Conservation (phyloP, 2,888 invertebrate genomes). For the Metopia argyrocephala region DNA sequence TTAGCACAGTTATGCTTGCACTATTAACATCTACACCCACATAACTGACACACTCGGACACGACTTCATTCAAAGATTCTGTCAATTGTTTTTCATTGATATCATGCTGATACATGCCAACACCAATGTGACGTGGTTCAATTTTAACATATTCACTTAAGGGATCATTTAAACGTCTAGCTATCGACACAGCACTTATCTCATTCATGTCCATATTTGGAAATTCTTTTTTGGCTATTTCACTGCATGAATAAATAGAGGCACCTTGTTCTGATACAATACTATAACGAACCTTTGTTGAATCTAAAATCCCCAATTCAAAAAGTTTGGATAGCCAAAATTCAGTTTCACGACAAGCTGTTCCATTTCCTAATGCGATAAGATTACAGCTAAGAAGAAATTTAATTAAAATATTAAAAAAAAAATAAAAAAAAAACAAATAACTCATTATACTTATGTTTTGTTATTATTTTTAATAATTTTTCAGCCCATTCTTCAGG, state of each 20-base stretch:
- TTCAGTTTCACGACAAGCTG: slow-evolving; percentile 93
- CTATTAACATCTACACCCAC: slow-evolving; percentile 96
- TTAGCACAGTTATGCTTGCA: slow-evolving; percentile 88
- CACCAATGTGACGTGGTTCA: slow-evolving; percentile 94
- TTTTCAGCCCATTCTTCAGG: slow-evolving; percentile 69
- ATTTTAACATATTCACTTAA: slow-evolving; percentile 95
- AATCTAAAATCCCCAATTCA: slow-evolving; percentile 80
- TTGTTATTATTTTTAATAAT: slow-evolving; percentile 80
- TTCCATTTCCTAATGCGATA: slow-evolving; percentile 95
- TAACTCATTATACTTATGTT: slow-evolving; percentile 80
- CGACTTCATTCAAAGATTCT: slow-evolving; percentile 86
- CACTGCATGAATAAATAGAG: slow-evolving; percentile 93
- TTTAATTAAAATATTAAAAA: background rate
- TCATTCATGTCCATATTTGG: slow-evolving; percentile 90
- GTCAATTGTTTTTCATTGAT: slow-evolving; percentile 87
- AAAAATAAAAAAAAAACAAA: background rate
- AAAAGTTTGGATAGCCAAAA: slow-evolving; percentile 84
- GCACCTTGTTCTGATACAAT: slow-evolving; percentile 95
- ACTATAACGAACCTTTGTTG: slow-evolving; percentile 82
- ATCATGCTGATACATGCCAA: slow-evolving; percentile 98
- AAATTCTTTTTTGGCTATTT: slow-evolving; percentile 91
- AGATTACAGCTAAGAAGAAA: slow-evolving; percentile 82
- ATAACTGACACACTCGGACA: slow-evolving; percentile 94
- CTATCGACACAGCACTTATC: slow-evolving; percentile 90
- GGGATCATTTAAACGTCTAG: slow-evolving; percentile 93